phyloP scores from a whole-genome alignment of 2,888 invertebrate species.

The Leptopterna dolabrata region DNA sequence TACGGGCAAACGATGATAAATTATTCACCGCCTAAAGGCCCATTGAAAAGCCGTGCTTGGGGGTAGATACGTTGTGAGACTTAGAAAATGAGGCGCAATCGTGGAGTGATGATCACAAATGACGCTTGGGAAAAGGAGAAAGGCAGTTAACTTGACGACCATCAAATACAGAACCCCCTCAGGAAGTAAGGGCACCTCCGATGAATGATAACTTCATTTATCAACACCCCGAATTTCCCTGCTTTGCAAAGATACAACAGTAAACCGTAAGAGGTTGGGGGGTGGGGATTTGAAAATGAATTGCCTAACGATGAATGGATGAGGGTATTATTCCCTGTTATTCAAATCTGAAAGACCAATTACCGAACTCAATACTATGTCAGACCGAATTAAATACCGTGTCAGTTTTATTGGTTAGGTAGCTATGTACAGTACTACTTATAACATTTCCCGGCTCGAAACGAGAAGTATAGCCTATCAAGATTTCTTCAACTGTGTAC shows the following conservation, averaged over 20 bases:
- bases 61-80: not conserved
- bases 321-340: not conserved
- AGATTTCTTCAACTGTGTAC: too few relatives aligned
- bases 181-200: not conserved
- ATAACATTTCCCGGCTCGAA: too few relatives aligned
- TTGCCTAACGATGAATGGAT: not conserved
- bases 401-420: too few relatives aligned
- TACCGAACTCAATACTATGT: too few relatives aligned
- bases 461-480: too few relatives aligned
- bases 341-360: too few relatives aligned
- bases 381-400: too few relatives aligned
- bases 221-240: constrained; percentile 7
- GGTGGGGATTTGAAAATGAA: not conserved
- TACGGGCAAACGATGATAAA: not conserved
- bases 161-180: not conserved
- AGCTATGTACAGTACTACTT: too few relatives aligned
- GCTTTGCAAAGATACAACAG: not conserved
- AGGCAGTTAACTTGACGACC: constrained; percentile 14
- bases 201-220: constrained; percentile 39
- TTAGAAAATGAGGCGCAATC: not conserved
- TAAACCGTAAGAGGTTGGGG: not conserved
- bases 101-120: constrained; percentile 16
- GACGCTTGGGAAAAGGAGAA: not conserved
- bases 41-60: not conserved
- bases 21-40: not conserved